Percentiles rank a stretch among this genome's conserved stretches.
These are phyloP conservation scores for Oscheius sp. DNA, from an alignment of 2,888 invertebrate genomes.

Conservation along the genomic window DNA sequence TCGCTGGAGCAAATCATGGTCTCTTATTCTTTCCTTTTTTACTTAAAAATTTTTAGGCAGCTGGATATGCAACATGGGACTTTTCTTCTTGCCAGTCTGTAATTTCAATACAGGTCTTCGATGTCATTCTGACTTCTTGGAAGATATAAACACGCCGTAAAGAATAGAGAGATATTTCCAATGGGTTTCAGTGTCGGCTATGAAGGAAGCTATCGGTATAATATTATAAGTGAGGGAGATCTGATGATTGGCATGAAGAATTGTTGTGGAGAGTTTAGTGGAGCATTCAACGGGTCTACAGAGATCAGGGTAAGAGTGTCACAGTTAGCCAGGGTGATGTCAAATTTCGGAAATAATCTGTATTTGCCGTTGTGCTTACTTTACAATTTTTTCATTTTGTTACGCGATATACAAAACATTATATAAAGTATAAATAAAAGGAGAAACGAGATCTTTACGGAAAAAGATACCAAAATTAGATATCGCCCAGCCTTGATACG, in stretches of 20 bases:
- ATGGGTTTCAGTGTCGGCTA: neutral
- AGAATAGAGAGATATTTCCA: neutral
- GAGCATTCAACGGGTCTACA: conserved; percentile 7
- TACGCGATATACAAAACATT: no score
- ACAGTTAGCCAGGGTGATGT: no score
- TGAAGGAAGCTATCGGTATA: conserved; percentile 17
- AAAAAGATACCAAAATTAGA: no score
- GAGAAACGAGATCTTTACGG: no score
- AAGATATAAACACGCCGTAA: conserved; percentile 13
- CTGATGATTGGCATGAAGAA: conserved; percentile 6
- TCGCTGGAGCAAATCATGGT: conserved; percentile 57
- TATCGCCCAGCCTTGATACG: no score
- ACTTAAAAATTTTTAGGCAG: conserved; percentile 37
- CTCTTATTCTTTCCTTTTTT: neutral
- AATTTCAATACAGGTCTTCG: conserved; percentile 13
- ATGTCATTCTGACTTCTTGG: conserved; percentile 23
- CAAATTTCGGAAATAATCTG: no score
- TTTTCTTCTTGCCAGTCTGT: conserved; percentile 60
- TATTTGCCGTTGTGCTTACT: no score
- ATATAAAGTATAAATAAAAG: no score
- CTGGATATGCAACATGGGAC: conserved; percentile 49
- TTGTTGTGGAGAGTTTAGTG: conserved; percentile 1
- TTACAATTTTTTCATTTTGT: no score
- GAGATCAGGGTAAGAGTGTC: conserved; percentile 20
- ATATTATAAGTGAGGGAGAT: conserved; percentile 3